Conservation (phyloP, 2,888 invertebrate species). For the Osmoderma eremita region DNA sequence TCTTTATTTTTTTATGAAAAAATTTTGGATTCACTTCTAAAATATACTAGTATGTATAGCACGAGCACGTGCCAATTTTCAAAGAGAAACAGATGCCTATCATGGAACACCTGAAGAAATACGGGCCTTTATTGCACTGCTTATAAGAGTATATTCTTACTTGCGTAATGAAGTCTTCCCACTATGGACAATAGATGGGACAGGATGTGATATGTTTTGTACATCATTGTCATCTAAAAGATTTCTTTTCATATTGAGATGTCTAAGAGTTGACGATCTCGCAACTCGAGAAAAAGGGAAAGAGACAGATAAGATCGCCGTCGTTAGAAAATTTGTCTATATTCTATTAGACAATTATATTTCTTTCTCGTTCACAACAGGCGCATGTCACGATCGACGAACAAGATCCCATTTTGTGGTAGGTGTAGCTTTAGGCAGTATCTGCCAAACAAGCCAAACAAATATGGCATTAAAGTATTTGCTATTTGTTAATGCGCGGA, state of each 20-base stretch:
- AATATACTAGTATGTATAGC: neutral
- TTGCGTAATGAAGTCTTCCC: neutral
- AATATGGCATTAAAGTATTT: conserved; percentile 11
- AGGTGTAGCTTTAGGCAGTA: no score
- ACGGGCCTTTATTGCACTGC: neutral
- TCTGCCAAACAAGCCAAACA: conserved; percentile 6
- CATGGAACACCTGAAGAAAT: no score
- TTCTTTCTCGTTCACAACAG: neutral
- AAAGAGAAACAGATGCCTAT: neutral
- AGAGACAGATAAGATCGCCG: neutral
- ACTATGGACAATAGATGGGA: neutral
- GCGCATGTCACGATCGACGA: neutral
- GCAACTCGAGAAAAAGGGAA: neutral
- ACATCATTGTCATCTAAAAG: neutral
- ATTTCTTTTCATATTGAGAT: neutral
- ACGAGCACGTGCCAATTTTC: neutral
- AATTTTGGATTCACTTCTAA: no score
- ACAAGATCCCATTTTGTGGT: no score
- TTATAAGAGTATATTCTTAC: neutral
- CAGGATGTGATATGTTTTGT: neutral
- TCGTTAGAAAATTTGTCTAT: neutral
- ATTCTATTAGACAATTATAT: neutral
- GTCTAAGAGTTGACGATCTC: neutral
- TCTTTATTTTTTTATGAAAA: neutral
- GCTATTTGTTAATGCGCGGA: neutral